These are phyloP conservation scores for Phaonia tiefii DNA, from an alignment of 2,888 invertebrate genomes.

Conservation along the genomic window DNA sequence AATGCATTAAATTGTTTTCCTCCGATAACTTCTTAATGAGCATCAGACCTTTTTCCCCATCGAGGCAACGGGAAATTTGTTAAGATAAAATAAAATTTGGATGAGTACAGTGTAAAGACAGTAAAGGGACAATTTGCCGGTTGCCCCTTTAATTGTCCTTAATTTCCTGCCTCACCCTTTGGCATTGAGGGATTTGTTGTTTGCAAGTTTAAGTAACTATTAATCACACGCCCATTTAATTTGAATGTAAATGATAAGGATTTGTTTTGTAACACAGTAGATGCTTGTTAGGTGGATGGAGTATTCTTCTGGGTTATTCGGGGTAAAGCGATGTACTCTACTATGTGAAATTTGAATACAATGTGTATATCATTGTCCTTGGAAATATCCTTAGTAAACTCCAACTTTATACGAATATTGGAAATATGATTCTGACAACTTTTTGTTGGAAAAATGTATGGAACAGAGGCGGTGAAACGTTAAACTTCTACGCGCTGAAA, in stretches of 20 bases:
- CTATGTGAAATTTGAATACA: no score
- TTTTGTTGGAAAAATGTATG: no score
- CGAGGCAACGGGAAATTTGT: constrained; percentile 1
- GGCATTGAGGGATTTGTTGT: not conserved
- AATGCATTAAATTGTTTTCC: not conserved
- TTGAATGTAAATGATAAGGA: not conserved
- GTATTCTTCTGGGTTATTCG: no score
- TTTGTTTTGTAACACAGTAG: not conserved
- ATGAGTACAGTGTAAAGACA: no score
- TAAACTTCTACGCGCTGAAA: no score
- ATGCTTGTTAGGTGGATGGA: not conserved
- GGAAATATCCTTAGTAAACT: no score
- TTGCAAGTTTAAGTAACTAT: not conserved
- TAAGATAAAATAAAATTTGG: constrained; percentile 1
- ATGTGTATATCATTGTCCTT: no score
- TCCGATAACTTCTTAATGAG: not conserved
- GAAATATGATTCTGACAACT: no score
- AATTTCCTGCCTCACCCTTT: not conserved
- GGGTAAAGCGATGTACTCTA: no score
- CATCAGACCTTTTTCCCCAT: not conserved
- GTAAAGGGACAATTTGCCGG: not conserved
- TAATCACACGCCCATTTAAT: not conserved
- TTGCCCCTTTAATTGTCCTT: not conserved
- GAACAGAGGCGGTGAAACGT: no score
- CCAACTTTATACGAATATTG: no score